These are phyloP conservation scores for Neria commutata DNA, from an alignment of 2,888 invertebrate genomes.

Conservation along the genomic window DNA sequence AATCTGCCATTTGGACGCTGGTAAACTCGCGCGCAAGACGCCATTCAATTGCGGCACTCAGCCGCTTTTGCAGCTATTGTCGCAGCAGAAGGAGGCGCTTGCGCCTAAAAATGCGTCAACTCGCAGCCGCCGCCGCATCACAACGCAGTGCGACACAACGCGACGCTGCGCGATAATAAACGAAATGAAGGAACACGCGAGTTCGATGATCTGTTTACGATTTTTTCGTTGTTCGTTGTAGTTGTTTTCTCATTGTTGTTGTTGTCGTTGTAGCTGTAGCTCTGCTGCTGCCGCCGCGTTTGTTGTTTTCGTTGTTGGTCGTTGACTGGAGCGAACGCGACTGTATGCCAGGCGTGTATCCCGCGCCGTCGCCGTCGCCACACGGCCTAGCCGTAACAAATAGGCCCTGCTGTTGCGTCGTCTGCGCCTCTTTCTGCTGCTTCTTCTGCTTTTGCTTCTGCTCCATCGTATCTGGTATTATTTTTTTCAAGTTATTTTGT, in stretches of 20 bases:
- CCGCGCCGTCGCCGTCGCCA: neutral
- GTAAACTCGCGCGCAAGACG: too few relatives aligned
- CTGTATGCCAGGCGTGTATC: neutral
- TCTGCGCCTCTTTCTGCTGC: constrained; percentile 2
- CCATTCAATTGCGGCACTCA: too few relatives aligned
- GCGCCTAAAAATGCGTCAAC: too few relatives aligned
- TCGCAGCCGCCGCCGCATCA: constrained; percentile 25
- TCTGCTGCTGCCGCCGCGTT: constrained; percentile 14
- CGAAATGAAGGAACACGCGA: constrained; percentile 27
- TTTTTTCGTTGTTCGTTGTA: constrained; percentile 36
- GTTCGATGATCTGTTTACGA: constrained; percentile 60
- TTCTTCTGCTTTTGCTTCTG: too few relatives aligned
- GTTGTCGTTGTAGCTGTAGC: constrained; percentile 26
- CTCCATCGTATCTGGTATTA: neutral
- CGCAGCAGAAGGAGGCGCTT: too few relatives aligned
- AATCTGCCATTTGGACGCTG: too few relatives aligned
- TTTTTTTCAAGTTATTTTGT: neutral
- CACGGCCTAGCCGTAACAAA: neutral
- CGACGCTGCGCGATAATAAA: too few relatives aligned
- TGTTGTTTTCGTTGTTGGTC: constrained; percentile 35
- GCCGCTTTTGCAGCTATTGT: too few relatives aligned
- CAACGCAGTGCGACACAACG: too few relatives aligned
- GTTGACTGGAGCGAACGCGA: constrained; percentile 38
- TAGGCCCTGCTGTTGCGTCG: constrained; percentile 3
- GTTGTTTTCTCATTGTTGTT: constrained; percentile 21